These are phyloP conservation scores for Cryptophagus acutangulus DNA, from an alignment of 2,888 invertebrate species.

Conservation along the genomic window DNA sequence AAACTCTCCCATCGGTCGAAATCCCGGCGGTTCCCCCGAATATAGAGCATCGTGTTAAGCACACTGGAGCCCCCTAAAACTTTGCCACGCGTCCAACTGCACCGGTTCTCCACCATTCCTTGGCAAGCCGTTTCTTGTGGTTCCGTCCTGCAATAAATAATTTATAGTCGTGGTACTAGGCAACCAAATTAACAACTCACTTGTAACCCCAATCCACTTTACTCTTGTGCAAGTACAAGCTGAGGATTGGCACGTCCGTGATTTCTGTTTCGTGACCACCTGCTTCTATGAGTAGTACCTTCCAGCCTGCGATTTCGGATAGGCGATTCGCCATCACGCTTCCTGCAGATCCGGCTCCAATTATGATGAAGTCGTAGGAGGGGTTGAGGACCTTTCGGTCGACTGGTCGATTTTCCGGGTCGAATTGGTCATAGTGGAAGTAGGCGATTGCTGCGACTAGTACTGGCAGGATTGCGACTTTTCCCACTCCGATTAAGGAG, in stretches of 20 bases:
- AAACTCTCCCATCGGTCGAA: constrained; percentile 81
- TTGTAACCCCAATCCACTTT: constrained; percentile 88
- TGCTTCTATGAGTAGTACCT: constrained; percentile 74
- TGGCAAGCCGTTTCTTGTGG: constrained; percentile 79
- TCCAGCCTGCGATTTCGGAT: constrained; percentile 73
- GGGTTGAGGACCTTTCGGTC: constrained; percentile 51
- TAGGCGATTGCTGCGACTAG: constrained; percentile 73
- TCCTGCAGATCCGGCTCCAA: constrained; percentile 83
- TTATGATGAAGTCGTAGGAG: constrained; percentile 76
- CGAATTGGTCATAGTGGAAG: constrained; percentile 79
- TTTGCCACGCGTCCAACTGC: constrained; percentile 88
- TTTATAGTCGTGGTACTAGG: constrained; percentile 1
- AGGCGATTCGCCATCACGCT: constrained; percentile 77
- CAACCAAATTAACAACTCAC: constrained; percentile 46
- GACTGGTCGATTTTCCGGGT: constrained; percentile 77
- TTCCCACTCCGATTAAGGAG: constrained; percentile 65
- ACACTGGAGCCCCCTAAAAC: constrained; percentile 83
- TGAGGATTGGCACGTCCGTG: constrained; percentile 80
- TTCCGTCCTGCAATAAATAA: constrained; percentile 61
- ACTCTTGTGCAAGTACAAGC: constrained; percentile 82
- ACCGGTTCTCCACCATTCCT: constrained; percentile 78
- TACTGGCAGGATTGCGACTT: constrained; percentile 68
- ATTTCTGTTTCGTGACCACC: constrained; percentile 85
- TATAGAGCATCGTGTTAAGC: constrained; percentile 86
- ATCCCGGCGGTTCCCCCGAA: constrained; percentile 81